These are phyloP conservation scores for Accipiter cooperii DNA, from an alignment of 2,113 vertebrate genomes.

Conservation along the genomic window DNA sequence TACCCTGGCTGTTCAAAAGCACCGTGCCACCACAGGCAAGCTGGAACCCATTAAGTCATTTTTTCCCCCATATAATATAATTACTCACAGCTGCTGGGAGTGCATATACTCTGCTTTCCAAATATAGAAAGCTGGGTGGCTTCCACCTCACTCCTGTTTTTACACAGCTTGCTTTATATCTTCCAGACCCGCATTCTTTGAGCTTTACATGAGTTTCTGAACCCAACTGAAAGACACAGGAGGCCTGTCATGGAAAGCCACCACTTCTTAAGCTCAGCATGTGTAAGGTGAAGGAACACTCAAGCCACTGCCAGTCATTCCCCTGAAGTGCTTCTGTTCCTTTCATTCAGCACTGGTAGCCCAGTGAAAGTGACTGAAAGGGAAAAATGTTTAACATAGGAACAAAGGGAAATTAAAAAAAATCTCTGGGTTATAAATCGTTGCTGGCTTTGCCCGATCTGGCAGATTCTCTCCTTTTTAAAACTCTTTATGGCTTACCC, in stretches of 20 bases:
- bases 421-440: neutral
- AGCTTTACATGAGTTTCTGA: neutral
- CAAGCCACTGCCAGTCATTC: neutral
- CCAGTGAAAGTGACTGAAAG: neutral
- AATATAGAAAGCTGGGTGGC: neutral
- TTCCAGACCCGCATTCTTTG: neutral
- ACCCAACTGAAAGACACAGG: neutral
- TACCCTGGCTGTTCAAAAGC: neutral
- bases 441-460: neutral
- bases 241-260: neutral
- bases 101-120: neutral
- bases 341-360: neutral
- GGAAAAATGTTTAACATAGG: neutral
- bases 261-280: neutral
- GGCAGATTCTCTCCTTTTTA: neutral
- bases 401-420: neutral
- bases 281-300: neutral
- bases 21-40: neutral
- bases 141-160: neutral
- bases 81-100: constrained; percentile 1
- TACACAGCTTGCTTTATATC: neutral
- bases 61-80: neutral
- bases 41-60: neutral
- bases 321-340: neutral
- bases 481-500: neutral